phyloP scores from a whole-genome alignment of 2,888 invertebrate species.

The Heliconius ismenius region DNA sequence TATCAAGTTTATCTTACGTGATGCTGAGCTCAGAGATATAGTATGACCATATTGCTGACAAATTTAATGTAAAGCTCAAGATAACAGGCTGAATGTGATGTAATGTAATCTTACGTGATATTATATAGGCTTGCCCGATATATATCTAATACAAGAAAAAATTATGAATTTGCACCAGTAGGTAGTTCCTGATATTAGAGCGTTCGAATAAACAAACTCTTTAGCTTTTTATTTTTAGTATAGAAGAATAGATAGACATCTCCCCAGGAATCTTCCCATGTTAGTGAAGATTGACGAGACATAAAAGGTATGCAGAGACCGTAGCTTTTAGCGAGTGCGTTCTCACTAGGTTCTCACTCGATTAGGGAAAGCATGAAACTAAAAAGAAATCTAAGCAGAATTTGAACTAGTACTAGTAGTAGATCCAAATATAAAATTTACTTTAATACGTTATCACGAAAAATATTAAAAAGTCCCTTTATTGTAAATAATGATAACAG shows the following conservation, averaged over 20 bases:
- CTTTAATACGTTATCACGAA: not conserved
- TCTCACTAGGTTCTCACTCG: too few species aligned
- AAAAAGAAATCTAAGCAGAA: not conserved
- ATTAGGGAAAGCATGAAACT: not conserved
- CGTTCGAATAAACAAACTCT: not conserved
- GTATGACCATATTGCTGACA: too few species aligned
- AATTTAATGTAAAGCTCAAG: too few species aligned
- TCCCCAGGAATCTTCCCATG: too few species aligned
- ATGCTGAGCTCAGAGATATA: too few species aligned
- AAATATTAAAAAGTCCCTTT: not conserved
- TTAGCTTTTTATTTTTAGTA: not conserved
- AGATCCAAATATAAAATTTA: too few species aligned
- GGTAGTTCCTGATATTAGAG: not conserved
- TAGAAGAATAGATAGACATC: not conserved
- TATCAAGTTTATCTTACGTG: too few species aligned
- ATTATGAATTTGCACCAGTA: not conserved
- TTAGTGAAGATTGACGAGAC: not conserved
- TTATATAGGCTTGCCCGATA: not conserved
- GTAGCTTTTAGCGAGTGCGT: not conserved
- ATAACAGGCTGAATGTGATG: too few species aligned
- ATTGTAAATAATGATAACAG: conserved; percentile 20
- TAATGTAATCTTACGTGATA: too few species aligned
- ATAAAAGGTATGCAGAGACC: not conserved
- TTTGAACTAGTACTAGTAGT: too few species aligned
- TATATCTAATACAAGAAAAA: not conserved